Conservation (phyloP, 2,888 invertebrate species). For the Synergus japonicus region DNA sequence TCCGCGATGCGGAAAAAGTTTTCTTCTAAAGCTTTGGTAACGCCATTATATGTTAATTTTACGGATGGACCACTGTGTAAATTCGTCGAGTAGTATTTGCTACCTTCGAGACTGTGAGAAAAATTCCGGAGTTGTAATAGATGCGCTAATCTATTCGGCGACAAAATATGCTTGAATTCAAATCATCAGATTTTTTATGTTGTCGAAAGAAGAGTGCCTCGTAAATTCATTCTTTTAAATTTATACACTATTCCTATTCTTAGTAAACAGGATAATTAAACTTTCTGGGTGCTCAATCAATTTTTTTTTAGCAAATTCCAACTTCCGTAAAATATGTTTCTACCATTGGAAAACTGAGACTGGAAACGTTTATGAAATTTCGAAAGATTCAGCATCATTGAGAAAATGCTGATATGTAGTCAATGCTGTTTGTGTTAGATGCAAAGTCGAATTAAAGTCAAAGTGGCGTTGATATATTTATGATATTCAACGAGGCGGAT, state of each 20-base stretch:
- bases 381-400: not conserved
- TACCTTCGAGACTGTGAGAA: conserved; percentile 60
- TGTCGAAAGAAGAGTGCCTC: conserved; percentile 8
- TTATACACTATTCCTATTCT: not conserved
- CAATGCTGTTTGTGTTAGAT: not conserved
- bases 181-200: conserved; percentile 48
- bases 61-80: conserved; percentile 63
- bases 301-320: not conserved
- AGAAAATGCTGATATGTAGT: not conserved
- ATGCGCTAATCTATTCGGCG: conserved; percentile 52
- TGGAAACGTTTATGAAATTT: not conserved
- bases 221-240: conserved; percentile 9
- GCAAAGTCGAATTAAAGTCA: conserved; percentile 37
- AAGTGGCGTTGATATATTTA: conserved; percentile 39
- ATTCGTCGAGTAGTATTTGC: conserved; percentile 57
- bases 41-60: conserved; percentile 70
- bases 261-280: not conserved
- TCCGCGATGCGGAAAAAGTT: conserved; percentile 1
- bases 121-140: conserved; percentile 52
- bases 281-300: not conserved
- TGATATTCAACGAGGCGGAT: conserved; percentile 43
- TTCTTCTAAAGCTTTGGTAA: conserved; percentile 46
- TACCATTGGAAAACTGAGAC: not conserved
- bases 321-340: not conserved
- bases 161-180: conserved; percentile 58